Percentiles rank a stretch among this genome's conserved stretches.
These are phyloP conservation scores for Phataginus tricuspis DNA, from an alignment of 2,797 vertebrate species.

Conservation along the genomic window DNA sequence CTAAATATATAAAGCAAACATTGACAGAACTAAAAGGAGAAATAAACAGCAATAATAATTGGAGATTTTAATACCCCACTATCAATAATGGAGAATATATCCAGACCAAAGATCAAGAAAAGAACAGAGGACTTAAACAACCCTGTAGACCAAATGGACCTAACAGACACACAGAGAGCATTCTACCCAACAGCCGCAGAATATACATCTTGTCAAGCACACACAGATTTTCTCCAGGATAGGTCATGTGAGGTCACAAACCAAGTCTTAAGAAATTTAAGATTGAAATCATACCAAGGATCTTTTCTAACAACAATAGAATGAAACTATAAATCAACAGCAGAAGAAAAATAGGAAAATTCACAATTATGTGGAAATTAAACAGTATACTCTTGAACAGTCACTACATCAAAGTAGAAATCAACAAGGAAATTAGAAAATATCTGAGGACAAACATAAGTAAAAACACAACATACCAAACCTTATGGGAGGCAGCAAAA, in stretches of 20 bases:
- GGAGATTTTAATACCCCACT: no score
- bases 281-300: not conserved
- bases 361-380: not conserved
- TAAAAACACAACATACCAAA: not conserved
- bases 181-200: not conserved
- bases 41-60: not conserved
- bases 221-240: not conserved
- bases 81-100: not conserved
- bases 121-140: not conserved
- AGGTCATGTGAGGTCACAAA: not conserved
- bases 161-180: not conserved
- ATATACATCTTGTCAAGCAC: no score
- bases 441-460: not conserved
- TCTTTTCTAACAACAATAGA: not conserved
- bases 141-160: not conserved
- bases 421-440: not conserved
- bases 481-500: not conserved
- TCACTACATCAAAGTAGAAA: not conserved
- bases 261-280: not conserved
- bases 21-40: not conserved
- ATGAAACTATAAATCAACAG: not conserved
- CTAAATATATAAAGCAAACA: not conserved
- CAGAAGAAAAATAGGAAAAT: not conserved
- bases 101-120: not conserved
- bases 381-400: not conserved